Conservation (phyloP, 2,888 invertebrate genomes). For the Molanna angustata region DNA sequence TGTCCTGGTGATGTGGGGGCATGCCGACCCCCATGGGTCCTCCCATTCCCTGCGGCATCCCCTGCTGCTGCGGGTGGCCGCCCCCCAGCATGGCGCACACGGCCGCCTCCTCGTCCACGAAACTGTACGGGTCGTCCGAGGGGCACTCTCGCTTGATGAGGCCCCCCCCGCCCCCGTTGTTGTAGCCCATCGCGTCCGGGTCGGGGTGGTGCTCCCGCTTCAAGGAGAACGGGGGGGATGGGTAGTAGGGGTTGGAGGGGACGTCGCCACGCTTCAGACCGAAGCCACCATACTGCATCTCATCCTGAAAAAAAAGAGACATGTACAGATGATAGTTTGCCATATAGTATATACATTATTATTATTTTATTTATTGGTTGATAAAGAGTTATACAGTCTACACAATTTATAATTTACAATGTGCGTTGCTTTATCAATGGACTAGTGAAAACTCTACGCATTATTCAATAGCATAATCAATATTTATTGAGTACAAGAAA, state of each 20-base stretch:
- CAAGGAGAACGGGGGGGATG: constrained; percentile 34
- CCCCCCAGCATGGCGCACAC: constrained; percentile 58
- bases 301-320: too few relatives aligned
- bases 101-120: constrained; percentile 75
- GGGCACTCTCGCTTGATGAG: constrained; percentile 62
- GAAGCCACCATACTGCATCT: constrained; percentile 32
- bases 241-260: constrained; percentile 39
- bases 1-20: constrained; percentile 36
- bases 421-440: too few relatives aligned
- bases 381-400: too few relatives aligned
- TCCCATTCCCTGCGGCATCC: constrained; percentile 42
- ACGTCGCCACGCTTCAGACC: constrained; percentile 29
- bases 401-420: too few relatives aligned
- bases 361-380: too few relatives aligned
- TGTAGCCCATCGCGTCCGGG: constrained; percentile 40
- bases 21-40: constrained; percentile 27
- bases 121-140: constrained; percentile 79
- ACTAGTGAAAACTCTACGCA: too few relatives aligned
- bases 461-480: too few relatives aligned
- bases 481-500: too few relatives aligned
- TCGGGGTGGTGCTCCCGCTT: constrained; percentile 43
- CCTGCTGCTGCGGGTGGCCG: too few relatives aligned
- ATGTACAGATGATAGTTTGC: too few relatives aligned
- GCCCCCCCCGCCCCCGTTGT: too few relatives aligned
- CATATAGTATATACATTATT: too few relatives aligned